A percentile compares a stretch with the other conserved stretches of the same genome.
Evolutionary conservation across 2,888 invertebrate species (phyloP).

Genomic region (Bhutanitis thaidina): DNA sequence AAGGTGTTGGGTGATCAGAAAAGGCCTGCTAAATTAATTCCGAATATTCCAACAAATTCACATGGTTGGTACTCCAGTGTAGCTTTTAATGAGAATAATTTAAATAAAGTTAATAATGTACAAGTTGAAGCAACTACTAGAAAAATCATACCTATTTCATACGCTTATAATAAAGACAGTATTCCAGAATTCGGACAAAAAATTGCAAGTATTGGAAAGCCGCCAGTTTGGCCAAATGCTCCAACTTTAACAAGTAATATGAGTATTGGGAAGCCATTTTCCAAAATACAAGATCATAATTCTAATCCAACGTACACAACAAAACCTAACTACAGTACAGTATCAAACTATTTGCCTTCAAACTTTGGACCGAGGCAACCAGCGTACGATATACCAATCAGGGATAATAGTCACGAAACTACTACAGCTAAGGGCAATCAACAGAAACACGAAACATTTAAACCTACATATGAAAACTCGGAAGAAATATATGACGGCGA

Average conservation of each 20-base stretch:
- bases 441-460: constrained; percentile 37
- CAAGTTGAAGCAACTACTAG: constrained; percentile 63
- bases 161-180: constrained; percentile 49
- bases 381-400: constrained; percentile 69
- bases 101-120: constrained; percentile 53
- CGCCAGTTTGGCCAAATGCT: constrained; percentile 54
- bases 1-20: constrained; percentile 39
- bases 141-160: constrained; percentile 61
- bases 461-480: constrained; percentile 63
- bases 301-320: constrained; percentile 35
- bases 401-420: constrained; percentile 63
- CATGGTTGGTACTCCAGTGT: constrained; percentile 73
- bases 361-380: constrained; percentile 57
- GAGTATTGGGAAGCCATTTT: constrained; percentile 60
- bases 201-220: constrained; percentile 58
- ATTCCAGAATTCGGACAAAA: constrained; percentile 63
- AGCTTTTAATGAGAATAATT: constrained; percentile 44
- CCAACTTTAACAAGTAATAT: constrained; percentile 37
- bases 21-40: constrained; percentile 57
- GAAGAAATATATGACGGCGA: constrained; percentile 71
- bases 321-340: constrained; percentile 35
- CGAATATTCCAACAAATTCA: constrained; percentile 64
- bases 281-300: constrained; percentile 42
- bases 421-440: constrained; percentile 39
- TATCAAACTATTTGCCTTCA: constrained; percentile 55